Evolutionary conservation across 2,888 invertebrate genomes (phyloP).

Genomic region (Volucella zonaria): DNA sequence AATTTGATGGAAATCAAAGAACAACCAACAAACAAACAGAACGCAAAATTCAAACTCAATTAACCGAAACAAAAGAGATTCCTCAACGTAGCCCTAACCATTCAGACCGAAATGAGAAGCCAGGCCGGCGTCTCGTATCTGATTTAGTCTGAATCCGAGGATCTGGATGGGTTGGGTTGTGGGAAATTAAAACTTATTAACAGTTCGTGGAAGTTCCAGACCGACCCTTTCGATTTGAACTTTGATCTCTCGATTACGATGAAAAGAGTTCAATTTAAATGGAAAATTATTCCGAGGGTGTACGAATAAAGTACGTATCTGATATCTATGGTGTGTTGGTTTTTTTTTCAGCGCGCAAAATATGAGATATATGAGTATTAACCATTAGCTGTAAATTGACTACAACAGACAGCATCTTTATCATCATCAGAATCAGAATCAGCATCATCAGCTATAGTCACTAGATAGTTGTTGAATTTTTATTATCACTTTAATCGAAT

Average conservation of each 20-base stretch:
- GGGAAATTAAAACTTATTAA: conserved; percentile 66
- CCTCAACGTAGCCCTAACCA: conserved; percentile 28
- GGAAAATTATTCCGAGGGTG: conserved; percentile 35
- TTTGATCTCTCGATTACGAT: conserved; percentile 57
- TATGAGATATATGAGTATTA: conserved; percentile 29
- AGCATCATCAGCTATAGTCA: too few relatives aligned
- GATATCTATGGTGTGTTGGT: conserved; percentile 6
- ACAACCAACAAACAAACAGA: conserved; percentile 49
- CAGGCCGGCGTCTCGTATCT: conserved; percentile 45
- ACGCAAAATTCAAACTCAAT: conserved; percentile 59
- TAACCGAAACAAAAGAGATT: conserved; percentile 37
- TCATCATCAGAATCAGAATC: conserved; percentile 25
- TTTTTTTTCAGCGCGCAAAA: conserved; percentile 15
- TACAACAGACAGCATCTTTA: conserved; percentile 18
- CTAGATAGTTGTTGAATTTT: conserved; percentile 16
- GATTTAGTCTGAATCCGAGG: conserved; percentile 23
- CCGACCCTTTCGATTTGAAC: conserved; percentile 66
- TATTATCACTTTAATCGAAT: conserved; percentile 67
- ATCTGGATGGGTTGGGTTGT: conserved; percentile 32
- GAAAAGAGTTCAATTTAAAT: conserved; percentile 45
- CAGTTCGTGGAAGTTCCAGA: conserved; percentile 65
- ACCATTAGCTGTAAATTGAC: conserved; percentile 35
- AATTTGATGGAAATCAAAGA: conserved; percentile 3
- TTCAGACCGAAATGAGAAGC: neutral
- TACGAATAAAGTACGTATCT: conserved; percentile 3